Conservation (phyloP, 2,113 vertebrate species). For the Scortum barcoo region DNA sequence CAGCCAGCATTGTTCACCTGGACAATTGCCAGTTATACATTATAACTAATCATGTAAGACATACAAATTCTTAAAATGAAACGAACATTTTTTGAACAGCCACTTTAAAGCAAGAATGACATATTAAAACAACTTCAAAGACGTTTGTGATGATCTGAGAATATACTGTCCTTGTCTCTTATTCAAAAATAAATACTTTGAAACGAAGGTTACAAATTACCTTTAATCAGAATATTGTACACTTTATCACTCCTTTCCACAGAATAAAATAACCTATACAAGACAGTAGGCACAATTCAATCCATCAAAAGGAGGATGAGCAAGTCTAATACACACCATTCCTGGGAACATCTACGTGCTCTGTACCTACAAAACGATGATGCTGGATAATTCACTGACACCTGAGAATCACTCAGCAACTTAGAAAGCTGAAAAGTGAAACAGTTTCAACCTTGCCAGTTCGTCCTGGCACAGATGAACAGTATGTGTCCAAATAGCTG, state of each 20-base stretch:
- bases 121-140: conserved; percentile 36
- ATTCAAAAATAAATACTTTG: conserved; percentile 69
- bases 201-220: conserved; percentile 21
- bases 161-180: conserved; percentile 34
- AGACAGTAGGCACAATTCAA: conserved; percentile 18
- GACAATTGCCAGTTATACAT: neutral
- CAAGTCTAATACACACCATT: neutral
- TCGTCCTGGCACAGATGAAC: neutral
- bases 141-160: conserved; percentile 31
- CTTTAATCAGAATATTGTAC: conserved; percentile 37
- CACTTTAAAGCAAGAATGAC: conserved; percentile 7
- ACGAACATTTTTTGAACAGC: neutral
- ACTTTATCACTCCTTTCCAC: conserved; percentile 1
- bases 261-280: neutral
- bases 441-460: neutral
- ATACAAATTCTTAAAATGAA: neutral
- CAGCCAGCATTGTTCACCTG: neutral
- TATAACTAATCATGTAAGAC: neutral
- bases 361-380: neutral
- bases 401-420: neutral
- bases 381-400: neutral
- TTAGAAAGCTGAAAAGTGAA: conserved; percentile 7
- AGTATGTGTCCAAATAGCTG: neutral
- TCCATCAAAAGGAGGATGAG: neutral
- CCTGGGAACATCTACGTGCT: neutral